Percentiles rank a stretch among this genome's conserved stretches.
Conservation (phyloP, 1,140 invertebrate species). For the Meloidogyne exigua region DNA sequence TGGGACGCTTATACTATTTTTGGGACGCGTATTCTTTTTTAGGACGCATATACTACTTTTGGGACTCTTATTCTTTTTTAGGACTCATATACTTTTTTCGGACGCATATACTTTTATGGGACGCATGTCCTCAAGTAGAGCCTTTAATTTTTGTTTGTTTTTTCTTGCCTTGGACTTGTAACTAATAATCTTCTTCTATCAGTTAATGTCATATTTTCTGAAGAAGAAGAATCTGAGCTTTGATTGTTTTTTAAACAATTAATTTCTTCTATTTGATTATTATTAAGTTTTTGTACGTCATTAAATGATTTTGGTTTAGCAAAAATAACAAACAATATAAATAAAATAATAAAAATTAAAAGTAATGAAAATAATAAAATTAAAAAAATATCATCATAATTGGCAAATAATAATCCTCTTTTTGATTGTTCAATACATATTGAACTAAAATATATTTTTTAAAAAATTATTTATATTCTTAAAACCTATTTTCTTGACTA, state of each 20-base stretch:
- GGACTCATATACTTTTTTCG: too few relatives aligned
- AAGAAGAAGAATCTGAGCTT: not conserved
- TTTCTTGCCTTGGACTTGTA: not conserved
- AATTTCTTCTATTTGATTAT: not conserved
- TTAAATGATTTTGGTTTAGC: not conserved
- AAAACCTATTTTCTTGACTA: conserved; percentile 34
- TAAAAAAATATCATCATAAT: conserved; percentile 17
- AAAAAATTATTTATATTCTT: not conserved
- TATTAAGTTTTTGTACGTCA: not conserved
- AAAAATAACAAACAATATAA: conserved; percentile 9
- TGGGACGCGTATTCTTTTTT: too few relatives aligned
- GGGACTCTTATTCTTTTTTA: too few relatives aligned
- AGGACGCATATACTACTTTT: too few relatives aligned
- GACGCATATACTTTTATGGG: too few relatives aligned
- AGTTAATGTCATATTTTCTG: not conserved
- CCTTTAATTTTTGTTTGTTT: not conserved
- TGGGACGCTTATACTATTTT: too few relatives aligned
- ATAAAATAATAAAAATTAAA: conserved; percentile 20
- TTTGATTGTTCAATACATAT: conserved; percentile 29
- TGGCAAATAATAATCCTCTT: conserved; percentile 37
- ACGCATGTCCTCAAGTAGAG: too few relatives aligned
- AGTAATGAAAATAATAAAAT: conserved; percentile 11
- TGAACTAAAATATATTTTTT: conserved; percentile 23
- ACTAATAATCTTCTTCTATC: not conserved
- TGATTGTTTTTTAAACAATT: not conserved